A percentile compares a stretch with the other conserved stretches of the same genome.
Evolutionary conservation across 2,113 vertebrate species (phyloP).

Genomic region (Recurvirostra avosetta): DNA sequence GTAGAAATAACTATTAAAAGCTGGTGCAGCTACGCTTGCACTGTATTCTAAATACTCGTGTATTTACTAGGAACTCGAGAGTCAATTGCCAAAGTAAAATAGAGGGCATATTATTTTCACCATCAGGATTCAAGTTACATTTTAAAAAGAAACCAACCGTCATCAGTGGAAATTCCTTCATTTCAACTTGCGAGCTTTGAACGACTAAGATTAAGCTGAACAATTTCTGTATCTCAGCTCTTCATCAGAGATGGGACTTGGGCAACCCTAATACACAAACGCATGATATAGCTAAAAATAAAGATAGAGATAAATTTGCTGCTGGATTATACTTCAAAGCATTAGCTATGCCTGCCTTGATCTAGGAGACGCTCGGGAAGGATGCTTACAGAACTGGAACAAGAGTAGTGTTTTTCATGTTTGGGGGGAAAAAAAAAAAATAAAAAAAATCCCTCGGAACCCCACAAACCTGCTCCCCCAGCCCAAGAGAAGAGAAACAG

Average conservation of each 20-base stretch:
- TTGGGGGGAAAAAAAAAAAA: background rate
- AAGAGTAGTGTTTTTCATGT: background rate
- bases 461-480: background rate
- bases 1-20: background rate
- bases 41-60: background rate
- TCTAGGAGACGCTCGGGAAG: background rate
- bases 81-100: background rate
- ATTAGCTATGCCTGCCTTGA: background rate
- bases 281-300: background rate
- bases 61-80: background rate
- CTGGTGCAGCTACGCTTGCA: background rate
- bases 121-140: background rate
- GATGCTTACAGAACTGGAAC: background rate
- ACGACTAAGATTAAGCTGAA: background rate
- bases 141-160: background rate
- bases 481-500: background rate
- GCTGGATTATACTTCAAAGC: constrained; percentile 7
- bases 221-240: background rate
- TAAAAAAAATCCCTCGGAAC: background rate
- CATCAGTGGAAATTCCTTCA: background rate
- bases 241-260: background rate
- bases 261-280: background rate
- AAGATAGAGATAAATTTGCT: background rate
- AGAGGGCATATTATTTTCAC: background rate
- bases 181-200: background rate